phyloP scores from a whole-genome alignment of 2,113 vertebrate species.

The Gavia stellata region DNA sequence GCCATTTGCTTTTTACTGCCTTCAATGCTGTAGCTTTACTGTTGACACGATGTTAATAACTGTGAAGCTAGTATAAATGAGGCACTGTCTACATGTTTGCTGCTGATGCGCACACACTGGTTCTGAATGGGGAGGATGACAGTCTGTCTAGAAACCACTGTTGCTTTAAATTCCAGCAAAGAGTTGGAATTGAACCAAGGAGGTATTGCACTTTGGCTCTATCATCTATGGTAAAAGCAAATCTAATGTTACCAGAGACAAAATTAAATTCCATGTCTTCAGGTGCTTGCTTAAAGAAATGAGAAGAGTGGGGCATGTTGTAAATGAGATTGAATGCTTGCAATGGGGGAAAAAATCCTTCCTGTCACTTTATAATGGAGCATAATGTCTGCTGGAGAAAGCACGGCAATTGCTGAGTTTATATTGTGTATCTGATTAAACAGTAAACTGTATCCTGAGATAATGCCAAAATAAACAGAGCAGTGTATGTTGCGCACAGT shows the following conservation, averaged over 20 bases:
- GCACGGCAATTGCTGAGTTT: background rate
- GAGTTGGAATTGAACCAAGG: background rate
- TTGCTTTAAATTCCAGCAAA: background rate
- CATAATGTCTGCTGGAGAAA: background rate
- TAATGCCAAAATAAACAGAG: background rate
- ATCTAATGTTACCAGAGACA: background rate
- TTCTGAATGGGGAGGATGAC: background rate
- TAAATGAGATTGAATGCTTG: background rate
- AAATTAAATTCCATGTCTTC: background rate
- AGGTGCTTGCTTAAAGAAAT: background rate
- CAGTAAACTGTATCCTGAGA: background rate
- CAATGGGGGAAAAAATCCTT: background rate
- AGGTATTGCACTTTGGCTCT: background rate
- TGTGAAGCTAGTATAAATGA: background rate
- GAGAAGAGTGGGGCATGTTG: background rate
- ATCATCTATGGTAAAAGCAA: background rate
- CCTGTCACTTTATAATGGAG: background rate
- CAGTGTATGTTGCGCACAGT: background rate
- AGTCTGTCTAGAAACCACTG: background rate
- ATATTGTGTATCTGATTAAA: background rate
- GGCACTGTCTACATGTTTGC: background rate
- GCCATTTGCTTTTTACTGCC: background rate
- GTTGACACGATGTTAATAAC: fast-evolving
- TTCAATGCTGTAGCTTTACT: background rate
- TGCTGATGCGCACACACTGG: fast-evolving